A percentile compares a stretch with the other conserved stretches of the same genome.
Conservation (phyloP, 1,140 invertebrate species). For the Drosophila chauvacae region DNA sequence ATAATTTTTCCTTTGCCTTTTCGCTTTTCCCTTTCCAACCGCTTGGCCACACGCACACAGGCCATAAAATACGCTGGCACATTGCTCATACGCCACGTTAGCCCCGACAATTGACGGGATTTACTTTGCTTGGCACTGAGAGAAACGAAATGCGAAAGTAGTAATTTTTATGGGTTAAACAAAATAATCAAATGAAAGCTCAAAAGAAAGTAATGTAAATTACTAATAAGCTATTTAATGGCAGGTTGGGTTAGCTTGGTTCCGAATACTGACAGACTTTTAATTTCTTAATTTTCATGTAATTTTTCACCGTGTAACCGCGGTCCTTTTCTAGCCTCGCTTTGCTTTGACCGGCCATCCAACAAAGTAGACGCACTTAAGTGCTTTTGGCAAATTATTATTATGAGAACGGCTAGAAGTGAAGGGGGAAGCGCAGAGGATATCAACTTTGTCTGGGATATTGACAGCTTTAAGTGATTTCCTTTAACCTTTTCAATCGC, state of each 20-base stretch:
- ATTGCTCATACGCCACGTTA: constrained; percentile 76
- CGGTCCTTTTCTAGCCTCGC: constrained; percentile 11
- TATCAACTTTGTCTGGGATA: constrained; percentile 41
- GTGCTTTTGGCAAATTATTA: constrained; percentile 82
- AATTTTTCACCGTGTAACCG: background rate
- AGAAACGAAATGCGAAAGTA: background rate
- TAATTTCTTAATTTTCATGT: background rate
- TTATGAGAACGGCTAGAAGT: constrained; percentile 60
- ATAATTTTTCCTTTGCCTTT: constrained; percentile 14
- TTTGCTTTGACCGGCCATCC: constrained; percentile 27
- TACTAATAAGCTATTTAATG: background rate
- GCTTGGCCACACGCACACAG: constrained; percentile 69
- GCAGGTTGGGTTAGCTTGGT: background rate
- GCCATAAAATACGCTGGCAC: constrained; percentile 70
- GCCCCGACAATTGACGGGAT: constrained; percentile 70
- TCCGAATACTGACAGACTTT: background rate
- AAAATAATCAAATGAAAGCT: background rate
- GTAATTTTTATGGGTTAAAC: background rate
- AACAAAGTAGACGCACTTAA: constrained; percentile 78
- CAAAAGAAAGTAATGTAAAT: background rate
- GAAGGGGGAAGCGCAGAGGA: constrained; percentile 6
- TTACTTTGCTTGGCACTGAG: constrained; percentile 44
- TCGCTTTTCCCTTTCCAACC: constrained; percentile 21
- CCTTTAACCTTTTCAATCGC: constrained; percentile 74
- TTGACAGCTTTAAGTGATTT: constrained; percentile 80